These are phyloP conservation scores for Elysia chlorotica DNA, from an alignment of 1,140 invertebrate species.

Conservation along the genomic window DNA sequence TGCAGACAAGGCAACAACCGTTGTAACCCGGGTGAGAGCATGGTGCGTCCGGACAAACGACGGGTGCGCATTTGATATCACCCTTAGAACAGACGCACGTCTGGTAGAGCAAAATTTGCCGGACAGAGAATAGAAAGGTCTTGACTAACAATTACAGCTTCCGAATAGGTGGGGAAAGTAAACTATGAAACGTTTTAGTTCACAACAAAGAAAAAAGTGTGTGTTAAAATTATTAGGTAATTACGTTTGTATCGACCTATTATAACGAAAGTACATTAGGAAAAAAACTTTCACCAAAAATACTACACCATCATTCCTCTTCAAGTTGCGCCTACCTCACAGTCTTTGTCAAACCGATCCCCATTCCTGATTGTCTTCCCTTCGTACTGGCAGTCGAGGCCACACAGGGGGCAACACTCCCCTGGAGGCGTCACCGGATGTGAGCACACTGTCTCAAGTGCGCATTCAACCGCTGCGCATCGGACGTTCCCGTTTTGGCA, in stretches of 20 bases:
- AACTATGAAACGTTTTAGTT: too few relatives aligned
- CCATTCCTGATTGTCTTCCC: conserved; percentile 25
- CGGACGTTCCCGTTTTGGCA: conserved; percentile 38
- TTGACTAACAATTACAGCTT: too few relatives aligned
- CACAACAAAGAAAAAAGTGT: too few relatives aligned
- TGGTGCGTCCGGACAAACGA: conserved; percentile 22
- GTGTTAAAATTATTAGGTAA: too few relatives aligned
- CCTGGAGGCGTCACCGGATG: conserved; percentile 34
- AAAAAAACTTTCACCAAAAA: too few relatives aligned
- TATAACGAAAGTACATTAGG: too few relatives aligned
- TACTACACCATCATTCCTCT: too few relatives aligned
- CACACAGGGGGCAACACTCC: conserved; percentile 45
- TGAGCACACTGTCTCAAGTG: conserved; percentile 24
- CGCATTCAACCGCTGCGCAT: conserved; percentile 29
- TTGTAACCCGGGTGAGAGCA: conserved; percentile 36
- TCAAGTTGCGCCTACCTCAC: conserved; percentile 32
- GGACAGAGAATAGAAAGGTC: too few relatives aligned
- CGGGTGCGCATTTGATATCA: conserved; percentile 23
- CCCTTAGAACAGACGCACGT: conserved; percentile 35
- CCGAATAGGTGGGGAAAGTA: too few relatives aligned
- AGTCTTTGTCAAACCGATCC: conserved; percentile 29
- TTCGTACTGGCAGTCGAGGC: conserved; percentile 32
- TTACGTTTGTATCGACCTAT: too few relatives aligned
- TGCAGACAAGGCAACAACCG: conserved; percentile 45
- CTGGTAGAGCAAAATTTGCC: too few relatives aligned